A percentile compares a stretch with the other conserved stretches of the same genome.
phyloP scores from a whole-genome alignment of 2,888 invertebrate genomes.

The Pemphredon lugubris region DNA sequence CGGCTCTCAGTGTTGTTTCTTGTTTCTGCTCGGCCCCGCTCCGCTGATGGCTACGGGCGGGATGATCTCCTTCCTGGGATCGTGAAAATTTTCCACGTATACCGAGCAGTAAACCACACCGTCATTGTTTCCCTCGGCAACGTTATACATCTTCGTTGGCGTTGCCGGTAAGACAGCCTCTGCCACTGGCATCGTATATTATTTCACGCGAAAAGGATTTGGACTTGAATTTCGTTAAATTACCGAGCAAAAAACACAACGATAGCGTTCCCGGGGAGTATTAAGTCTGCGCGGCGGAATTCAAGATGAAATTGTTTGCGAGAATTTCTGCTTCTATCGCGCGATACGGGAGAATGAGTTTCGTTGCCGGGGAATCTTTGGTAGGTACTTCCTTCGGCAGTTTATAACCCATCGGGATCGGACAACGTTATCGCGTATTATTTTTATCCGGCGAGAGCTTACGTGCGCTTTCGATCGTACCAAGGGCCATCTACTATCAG shows the following conservation, averaged over 20 bases:
- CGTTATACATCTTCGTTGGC: slow-evolving; percentile 48
- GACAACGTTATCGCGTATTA: neutral
- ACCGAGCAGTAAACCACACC: slow-evolving; percentile 42
- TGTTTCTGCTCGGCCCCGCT: neutral
- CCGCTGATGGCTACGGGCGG: slow-evolving; percentile 28
- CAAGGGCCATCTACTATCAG: slow-evolving; percentile 13
- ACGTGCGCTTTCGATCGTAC: neutral
- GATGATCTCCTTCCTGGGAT: slow-evolving; percentile 49
- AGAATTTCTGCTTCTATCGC: no score
- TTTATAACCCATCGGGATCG: neutral
- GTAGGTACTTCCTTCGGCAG: neutral
- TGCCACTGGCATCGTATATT: slow-evolving; percentile 26
- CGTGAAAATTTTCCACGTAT: slow-evolving; percentile 42
- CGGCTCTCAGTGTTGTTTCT: neutral
- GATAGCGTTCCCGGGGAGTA: no score
- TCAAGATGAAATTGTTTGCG: no score
- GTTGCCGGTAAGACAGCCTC: slow-evolving; percentile 22
- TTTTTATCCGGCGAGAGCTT: slow-evolving; percentile 6
- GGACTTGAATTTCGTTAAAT: slow-evolving; percentile 42
- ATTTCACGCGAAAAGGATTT: slow-evolving; percentile 32
- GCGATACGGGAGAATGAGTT: neutral
- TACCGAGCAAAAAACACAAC: slow-evolving; percentile 20
- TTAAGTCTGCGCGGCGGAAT: neutral
- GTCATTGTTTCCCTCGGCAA: slow-evolving; percentile 40
- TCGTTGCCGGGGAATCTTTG: neutral